A percentile compares a stretch with the other conserved stretches of the same genome.
These are phyloP conservation scores for Hydrotaea cyrtoneurina DNA, from an alignment of 2,888 invertebrate species.

Conservation along the genomic window DNA sequence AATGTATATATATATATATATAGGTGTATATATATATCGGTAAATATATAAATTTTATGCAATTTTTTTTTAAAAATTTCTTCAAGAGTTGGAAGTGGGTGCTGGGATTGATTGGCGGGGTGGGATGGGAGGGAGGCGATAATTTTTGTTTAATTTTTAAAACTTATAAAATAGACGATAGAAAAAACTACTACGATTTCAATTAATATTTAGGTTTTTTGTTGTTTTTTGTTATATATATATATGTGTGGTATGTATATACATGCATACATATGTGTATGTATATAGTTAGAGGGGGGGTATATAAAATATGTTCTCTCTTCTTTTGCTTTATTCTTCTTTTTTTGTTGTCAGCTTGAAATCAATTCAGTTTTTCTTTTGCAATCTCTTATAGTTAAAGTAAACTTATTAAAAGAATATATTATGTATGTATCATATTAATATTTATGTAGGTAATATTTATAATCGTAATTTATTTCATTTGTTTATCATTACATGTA, in stretches of 20 bases:
- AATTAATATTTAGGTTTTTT: background rate
- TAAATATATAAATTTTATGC: slow-evolving; percentile 55
- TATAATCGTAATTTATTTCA: background rate
- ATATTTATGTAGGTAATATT: background rate
- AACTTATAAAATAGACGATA: slow-evolving; percentile 41
- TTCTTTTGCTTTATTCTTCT: background rate
- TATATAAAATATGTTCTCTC: background rate
- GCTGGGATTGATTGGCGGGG: background rate
- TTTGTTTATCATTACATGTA: background rate
- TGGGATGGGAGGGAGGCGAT: background rate
- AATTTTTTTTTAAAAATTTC: slow-evolving; percentile 29
- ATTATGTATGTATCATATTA: background rate
- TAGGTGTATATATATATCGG: slow-evolving; percentile 16
- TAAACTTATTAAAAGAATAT: slow-evolving; percentile 1
- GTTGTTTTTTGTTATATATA: background rate
- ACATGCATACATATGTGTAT: slow-evolving; percentile 38
- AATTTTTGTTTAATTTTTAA: slow-evolving; percentile 28
- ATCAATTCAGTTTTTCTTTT: slow-evolving; percentile 20
- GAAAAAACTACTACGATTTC: slow-evolving; percentile 34
- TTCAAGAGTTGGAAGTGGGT: background rate
- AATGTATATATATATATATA: too few relatives aligned
- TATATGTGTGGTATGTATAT: slow-evolving; percentile 2
- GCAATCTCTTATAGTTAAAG: background rate
- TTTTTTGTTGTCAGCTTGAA: background rate
- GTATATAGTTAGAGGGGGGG: slow-evolving; percentile 18